Percentiles rank a stretch among this genome's conserved stretches.
These are phyloP conservation scores for Apodemia duryi DNA, from an alignment of 2,888 invertebrate genomes.

Conservation along the genomic window DNA sequence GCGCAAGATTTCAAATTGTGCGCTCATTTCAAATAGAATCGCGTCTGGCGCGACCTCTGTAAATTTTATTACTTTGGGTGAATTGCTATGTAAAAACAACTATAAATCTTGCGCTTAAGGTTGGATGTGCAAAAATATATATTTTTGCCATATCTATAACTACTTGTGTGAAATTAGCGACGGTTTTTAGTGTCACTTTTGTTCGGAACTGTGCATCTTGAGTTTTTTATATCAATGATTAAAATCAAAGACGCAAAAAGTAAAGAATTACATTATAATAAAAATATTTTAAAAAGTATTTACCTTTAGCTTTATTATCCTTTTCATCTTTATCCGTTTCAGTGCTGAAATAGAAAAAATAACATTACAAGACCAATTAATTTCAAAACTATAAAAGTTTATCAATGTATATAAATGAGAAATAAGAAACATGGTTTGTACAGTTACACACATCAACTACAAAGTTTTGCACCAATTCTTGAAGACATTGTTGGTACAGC, in stretches of 20 bases:
- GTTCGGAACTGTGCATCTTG: no score
- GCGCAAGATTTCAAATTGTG: no score
- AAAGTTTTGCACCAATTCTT: slow-evolving; percentile 77
- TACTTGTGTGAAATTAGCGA: no score
- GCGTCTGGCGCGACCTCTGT: no score
- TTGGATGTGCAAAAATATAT: no score
- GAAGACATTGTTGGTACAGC: slow-evolving; percentile 29
- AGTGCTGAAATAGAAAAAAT: slow-evolving; percentile 62
- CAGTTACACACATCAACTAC: slow-evolving; percentile 53
- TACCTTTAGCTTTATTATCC: slow-evolving; percentile 56
- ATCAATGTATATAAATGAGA: slow-evolving; percentile 4
- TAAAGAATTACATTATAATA: background rate
- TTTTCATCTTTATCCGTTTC: slow-evolving; percentile 59
- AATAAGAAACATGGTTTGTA: slow-evolving; percentile 19
- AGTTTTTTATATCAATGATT: no score
- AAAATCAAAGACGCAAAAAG: background rate
- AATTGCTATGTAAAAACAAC: no score
- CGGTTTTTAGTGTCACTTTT: no score
- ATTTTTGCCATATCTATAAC: no score
- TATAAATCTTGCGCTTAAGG: no score
- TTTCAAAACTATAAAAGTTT: background rate
- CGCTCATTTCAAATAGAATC: no score
- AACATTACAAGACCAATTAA: slow-evolving; percentile 31
- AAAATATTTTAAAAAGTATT: background rate
- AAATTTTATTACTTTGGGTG: no score